These are phyloP conservation scores for Pluvianellus socialis DNA, from an alignment of 2,113 vertebrate species.

Conservation along the genomic window DNA sequence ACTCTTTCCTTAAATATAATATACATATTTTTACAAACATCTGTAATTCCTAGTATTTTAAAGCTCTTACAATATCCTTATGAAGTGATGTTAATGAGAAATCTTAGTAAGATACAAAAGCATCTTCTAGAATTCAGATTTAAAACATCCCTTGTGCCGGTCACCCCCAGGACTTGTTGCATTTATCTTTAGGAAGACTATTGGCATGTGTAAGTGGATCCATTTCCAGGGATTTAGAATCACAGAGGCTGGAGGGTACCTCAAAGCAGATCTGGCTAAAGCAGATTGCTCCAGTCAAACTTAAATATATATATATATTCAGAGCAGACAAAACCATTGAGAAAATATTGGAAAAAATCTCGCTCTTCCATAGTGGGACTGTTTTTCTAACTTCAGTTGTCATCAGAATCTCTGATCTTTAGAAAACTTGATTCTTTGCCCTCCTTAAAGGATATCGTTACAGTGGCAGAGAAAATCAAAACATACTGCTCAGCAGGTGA, in stretches of 20 bases:
- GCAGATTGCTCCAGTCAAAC: background rate
- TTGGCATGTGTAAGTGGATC: fast-evolving
- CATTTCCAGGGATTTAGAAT: background rate
- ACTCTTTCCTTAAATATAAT: background rate
- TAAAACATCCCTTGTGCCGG: fast-evolving
- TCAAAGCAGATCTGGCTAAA: background rate
- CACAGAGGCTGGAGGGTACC: background rate
- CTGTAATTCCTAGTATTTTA: background rate
- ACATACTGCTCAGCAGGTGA: background rate
- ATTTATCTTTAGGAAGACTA: background rate
- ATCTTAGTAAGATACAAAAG: background rate
- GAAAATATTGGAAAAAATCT: background rate
- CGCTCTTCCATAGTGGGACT: background rate
- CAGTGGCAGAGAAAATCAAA: background rate
- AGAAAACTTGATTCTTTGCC: background rate
- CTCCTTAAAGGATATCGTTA: background rate
- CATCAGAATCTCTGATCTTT: background rate
- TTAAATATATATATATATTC: background rate
- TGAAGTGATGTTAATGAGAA: background rate
- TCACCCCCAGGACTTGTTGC: background rate
- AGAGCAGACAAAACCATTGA: background rate
- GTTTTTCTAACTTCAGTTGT: background rate
- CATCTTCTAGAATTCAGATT: background rate
- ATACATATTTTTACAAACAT: background rate
- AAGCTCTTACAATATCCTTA: background rate